A percentile compares a stretch with the other conserved stretches of the same genome.
phyloP scores from a whole-genome alignment of 1,140 invertebrate species.

The Scaptomyza montana region DNA sequence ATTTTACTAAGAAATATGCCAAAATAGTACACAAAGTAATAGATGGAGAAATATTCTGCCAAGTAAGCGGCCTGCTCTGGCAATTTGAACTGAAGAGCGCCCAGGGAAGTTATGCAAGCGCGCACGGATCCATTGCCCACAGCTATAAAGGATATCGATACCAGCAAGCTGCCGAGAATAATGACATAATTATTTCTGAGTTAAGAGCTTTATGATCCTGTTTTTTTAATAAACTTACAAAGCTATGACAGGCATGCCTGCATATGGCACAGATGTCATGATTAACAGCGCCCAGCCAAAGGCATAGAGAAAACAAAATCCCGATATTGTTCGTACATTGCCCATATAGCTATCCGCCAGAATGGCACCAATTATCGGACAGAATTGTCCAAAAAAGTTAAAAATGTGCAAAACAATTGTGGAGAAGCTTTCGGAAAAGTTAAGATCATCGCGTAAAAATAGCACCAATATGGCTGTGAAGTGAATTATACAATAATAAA shows the following conservation, averaged over 20 bases:
- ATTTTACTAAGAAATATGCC: conserved; percentile 83
- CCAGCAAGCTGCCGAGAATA: conserved; percentile 71
- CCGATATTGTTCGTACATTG: conserved; percentile 87
- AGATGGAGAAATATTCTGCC: conserved; percentile 78
- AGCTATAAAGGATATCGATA: conserved; percentile 87
- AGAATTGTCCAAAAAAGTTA: conserved; percentile 90
- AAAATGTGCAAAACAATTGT: conserved; percentile 91
- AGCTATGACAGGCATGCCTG: conserved; percentile 53
- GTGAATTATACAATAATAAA: neutral
- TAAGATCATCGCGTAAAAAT: conserved; percentile 87
- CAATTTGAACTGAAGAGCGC: conserved; percentile 88
- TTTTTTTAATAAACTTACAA: conserved; percentile 52
- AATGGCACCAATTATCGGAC: conserved; percentile 91
- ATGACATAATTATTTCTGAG: neutral
- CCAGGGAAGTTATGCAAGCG: conserved; percentile 94
- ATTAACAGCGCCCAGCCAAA: conserved; percentile 86
- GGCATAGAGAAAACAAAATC: conserved; percentile 89
- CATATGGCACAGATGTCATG: conserved; percentile 62
- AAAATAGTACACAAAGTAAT: conserved; percentile 82
- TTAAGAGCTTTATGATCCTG: too few relatives aligned
- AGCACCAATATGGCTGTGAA: conserved; percentile 88
- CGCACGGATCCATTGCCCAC: conserved; percentile 92
- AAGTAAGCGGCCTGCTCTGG: conserved; percentile 71
- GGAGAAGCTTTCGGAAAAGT: conserved; percentile 85
- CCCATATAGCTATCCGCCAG: conserved; percentile 92